phyloP scores from a whole-genome alignment of 2,113 vertebrate genomes.

The Pterophyllum scalare region DNA sequence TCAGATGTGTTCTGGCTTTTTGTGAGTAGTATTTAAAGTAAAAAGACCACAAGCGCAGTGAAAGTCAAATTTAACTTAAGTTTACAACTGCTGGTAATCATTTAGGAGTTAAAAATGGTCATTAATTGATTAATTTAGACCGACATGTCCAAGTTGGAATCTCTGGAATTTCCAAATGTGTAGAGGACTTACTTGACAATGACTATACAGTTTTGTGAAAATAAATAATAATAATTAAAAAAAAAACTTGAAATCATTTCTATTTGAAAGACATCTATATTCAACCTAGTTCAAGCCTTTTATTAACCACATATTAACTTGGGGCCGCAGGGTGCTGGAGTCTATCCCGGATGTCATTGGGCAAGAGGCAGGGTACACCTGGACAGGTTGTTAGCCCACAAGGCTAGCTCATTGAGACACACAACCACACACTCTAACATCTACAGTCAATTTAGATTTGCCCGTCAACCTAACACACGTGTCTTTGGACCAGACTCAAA shows the following conservation, averaged over 20 bases:
- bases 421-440: not conserved
- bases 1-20: slow-evolving; percentile 33
- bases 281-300: not conserved
- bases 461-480: not conserved
- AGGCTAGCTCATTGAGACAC: not conserved
- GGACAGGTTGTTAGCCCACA: not conserved
- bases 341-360: not conserved
- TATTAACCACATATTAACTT: not conserved
- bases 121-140: slow-evolving; percentile 24
- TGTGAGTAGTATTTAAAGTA: slow-evolving; percentile 3
- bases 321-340: not conserved
- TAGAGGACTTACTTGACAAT: not conserved
- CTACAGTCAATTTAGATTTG: not conserved
- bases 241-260: not conserved
- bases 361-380: not conserved
- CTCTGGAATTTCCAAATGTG: not conserved
- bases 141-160: not conserved
- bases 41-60: slow-evolving; percentile 14
- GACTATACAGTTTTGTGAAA: not conserved
- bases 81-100: slow-evolving; percentile 1
- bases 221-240: not conserved
- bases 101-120: not conserved
- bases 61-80: slow-evolving; percentile 30
- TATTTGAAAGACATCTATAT: not conserved
- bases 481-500: not conserved